phyloP scores from a whole-genome alignment of 2,888 invertebrate species.

The Caenorhabditis sp. region DNA sequence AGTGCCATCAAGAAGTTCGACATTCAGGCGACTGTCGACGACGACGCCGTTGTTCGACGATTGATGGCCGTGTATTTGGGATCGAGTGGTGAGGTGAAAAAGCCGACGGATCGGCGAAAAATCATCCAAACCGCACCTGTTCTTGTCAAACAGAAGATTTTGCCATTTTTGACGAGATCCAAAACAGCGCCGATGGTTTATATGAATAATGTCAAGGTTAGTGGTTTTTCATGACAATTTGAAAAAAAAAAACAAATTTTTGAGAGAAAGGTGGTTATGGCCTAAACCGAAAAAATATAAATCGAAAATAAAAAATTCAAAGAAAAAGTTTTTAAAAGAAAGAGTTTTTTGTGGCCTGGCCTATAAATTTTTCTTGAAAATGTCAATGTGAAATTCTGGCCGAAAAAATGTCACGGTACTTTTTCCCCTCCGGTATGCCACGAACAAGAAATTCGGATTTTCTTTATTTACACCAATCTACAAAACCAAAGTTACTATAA shows the following conservation, averaged over 20 bases:
- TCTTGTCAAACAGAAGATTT: slow-evolving; percentile 18
- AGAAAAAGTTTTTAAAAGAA: too few relatives aligned
- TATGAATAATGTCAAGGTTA: slow-evolving; percentile 50
- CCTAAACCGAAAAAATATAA: background rate
- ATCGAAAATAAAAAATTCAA: too few relatives aligned
- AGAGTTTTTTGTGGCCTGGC: too few relatives aligned
- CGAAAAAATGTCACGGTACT: too few relatives aligned
- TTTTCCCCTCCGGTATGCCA: too few relatives aligned
- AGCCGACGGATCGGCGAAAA: background rate
- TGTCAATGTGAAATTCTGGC: too few relatives aligned
- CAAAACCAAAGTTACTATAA: too few relatives aligned
- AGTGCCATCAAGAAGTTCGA: slow-evolving; percentile 46
- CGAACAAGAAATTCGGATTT: too few relatives aligned
- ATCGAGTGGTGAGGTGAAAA: slow-evolving; percentile 16
- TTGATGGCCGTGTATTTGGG: slow-evolving; percentile 43
- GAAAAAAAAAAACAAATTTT: too few relatives aligned
- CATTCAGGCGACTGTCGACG: slow-evolving; percentile 25
- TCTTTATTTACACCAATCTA: too few relatives aligned
- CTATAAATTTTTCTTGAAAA: too few relatives aligned
- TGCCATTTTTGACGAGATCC: slow-evolving; percentile 39
- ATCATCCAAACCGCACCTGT: slow-evolving; percentile 3
- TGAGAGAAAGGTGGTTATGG: background rate
- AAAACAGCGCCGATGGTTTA: slow-evolving; percentile 36
- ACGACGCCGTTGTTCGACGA: slow-evolving; percentile 20
- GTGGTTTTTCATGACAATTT: too few relatives aligned